Percentiles rank a stretch among this genome's conserved stretches.
These are phyloP conservation scores for Venturia canescens DNA, from an alignment of 1,140 invertebrate species.

Conservation along the genomic window DNA sequence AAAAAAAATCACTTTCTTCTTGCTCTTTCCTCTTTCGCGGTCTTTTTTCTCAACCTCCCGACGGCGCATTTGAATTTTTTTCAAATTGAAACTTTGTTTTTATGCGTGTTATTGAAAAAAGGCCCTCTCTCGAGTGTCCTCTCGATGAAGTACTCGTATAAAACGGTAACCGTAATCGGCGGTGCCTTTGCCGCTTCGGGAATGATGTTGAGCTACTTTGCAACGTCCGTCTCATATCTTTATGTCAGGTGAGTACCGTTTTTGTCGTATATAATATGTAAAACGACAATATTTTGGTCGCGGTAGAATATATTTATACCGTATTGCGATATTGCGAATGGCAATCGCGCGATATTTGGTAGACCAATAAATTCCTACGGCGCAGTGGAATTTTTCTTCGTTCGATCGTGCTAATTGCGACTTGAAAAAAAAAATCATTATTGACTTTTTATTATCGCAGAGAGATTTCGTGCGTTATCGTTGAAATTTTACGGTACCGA, in stretches of 20 bases:
- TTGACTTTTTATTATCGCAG: neutral
- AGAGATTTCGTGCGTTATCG: neutral
- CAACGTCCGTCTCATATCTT: slow-evolving; percentile 85
- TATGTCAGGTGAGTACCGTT: slow-evolving; percentile 83
- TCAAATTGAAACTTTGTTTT: slow-evolving; percentile 31
- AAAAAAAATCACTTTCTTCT: too few species aligned
- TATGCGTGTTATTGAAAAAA: slow-evolving; percentile 75
- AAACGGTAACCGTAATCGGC: slow-evolving; percentile 90
- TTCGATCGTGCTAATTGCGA: neutral
- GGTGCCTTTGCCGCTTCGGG: slow-evolving; percentile 88
- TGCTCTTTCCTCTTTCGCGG: too few species aligned
- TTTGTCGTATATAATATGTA: neutral
- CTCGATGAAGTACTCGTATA: slow-evolving; percentile 93
- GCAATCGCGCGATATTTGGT: neutral
- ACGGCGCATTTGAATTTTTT: slow-evolving; percentile 49
- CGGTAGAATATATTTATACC: too few species aligned
- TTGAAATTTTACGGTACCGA: neutral
- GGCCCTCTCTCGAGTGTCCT: slow-evolving; percentile 93
- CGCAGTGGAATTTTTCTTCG: neutral
- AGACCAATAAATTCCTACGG: neutral
- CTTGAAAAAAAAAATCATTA: neutral
- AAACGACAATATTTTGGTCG: neutral
- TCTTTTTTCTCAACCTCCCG: too few species aligned
- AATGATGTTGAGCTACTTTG: slow-evolving; percentile 90
- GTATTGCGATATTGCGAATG: neutral